phyloP scores from a whole-genome alignment of 2,797 vertebrate species.

The Lithobates pipiens region DNA sequence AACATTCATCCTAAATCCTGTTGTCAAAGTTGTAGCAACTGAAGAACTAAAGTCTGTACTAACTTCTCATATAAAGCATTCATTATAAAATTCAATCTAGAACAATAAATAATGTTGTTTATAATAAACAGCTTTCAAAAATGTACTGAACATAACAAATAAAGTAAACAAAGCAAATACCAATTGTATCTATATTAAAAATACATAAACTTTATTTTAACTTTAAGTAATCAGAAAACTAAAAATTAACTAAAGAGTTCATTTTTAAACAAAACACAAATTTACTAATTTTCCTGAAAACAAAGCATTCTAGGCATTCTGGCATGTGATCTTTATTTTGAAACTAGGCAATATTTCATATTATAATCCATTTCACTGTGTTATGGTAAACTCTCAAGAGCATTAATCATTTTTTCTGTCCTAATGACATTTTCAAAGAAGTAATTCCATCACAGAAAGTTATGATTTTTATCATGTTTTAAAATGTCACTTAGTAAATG shows the following conservation, averaged over 20 bases:
- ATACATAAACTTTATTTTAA: too few species aligned
- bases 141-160: too few species aligned
- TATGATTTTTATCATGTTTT: constrained; percentile 51
- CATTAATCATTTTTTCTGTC: constrained; percentile 58
- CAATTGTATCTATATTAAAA: too few species aligned
- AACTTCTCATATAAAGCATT: too few species aligned
- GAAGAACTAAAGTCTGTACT: neutral
- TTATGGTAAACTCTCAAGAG: constrained; percentile 20
- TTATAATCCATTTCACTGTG: constrained; percentile 40
- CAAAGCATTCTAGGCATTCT: neutral
- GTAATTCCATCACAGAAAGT: constrained; percentile 52
- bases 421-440: constrained; percentile 58
- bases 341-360: constrained; percentile 35
- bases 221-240: neutral
- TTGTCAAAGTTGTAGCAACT: neutral
- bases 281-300: neutral
- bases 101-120: too few species aligned
- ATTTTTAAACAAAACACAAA: neutral
- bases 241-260: constrained; percentile 5
- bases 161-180: too few species aligned
- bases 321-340: constrained; percentile 30
- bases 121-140: too few species aligned
- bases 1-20: constrained; percentile 12
- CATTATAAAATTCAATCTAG: too few species aligned
- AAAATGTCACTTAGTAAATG: constrained; percentile 51